These are phyloP conservation scores for Xestoiulus laeticollis DNA, from an alignment of 2,888 invertebrate species.

Conservation along the genomic window DNA sequence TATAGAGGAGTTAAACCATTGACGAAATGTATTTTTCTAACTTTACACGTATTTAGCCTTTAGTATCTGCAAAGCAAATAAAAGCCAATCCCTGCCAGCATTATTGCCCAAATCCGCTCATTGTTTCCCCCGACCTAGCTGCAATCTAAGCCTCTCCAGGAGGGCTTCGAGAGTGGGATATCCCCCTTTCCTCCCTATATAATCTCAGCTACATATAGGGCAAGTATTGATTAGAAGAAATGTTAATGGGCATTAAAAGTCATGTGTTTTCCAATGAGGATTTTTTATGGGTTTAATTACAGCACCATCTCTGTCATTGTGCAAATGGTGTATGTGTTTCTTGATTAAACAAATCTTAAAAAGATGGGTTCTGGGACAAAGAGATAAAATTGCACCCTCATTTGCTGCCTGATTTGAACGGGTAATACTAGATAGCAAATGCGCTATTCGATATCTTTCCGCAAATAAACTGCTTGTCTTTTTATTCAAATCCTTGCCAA, in stretches of 20 bases:
- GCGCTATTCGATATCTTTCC: conserved; percentile 21
- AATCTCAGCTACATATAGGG: conserved; percentile 25
- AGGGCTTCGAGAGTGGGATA: conserved; percentile 14
- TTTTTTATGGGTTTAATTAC: conserved; percentile 34
- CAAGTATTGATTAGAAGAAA: conserved; percentile 37
- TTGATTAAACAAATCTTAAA: conserved; percentile 34
- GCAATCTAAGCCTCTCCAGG: conserved; percentile 37
- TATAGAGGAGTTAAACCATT: conserved; percentile 31
- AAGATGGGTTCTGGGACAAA: conserved; percentile 37
- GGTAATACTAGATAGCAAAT: conserved; percentile 22
- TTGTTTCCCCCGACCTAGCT: conserved; percentile 14
- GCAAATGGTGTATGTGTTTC: conserved; percentile 37
- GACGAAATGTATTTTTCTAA: conserved; percentile 37
- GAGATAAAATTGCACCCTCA: conserved; percentile 32
- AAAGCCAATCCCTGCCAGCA: conserved; percentile 33
- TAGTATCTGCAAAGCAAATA: conserved; percentile 37
- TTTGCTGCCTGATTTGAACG: conserved; percentile 29
- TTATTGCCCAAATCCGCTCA: conserved; percentile 31
- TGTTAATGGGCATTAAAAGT: conserved; percentile 37
- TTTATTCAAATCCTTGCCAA: conserved; percentile 37
- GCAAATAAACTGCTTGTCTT: conserved; percentile 28
- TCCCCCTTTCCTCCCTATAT: background rate
- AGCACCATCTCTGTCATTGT: conserved; percentile 7
- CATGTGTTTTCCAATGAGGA: conserved; percentile 21
- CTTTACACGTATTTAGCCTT: conserved; percentile 33